Conservation (phyloP, 2,888 invertebrate species). For the Acanthopleura granulata region DNA sequence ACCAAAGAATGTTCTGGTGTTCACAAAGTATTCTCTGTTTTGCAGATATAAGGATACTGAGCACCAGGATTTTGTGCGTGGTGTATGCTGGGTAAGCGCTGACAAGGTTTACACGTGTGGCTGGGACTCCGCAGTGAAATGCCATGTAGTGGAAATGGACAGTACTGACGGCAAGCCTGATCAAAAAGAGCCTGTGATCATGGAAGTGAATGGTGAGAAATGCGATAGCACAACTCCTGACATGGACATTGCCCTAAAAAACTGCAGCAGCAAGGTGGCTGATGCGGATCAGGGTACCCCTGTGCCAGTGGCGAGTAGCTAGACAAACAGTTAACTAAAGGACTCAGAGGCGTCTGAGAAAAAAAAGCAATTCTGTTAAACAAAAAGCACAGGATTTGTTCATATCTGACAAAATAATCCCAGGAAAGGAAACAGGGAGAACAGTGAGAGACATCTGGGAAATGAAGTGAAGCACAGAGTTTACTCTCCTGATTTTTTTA, state of each 20-base stretch:
- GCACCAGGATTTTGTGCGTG: constrained; percentile 74
- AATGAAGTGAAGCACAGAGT: too few species aligned
- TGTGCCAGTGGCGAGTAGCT: constrained; percentile 4
- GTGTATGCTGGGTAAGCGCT: constrained; percentile 73
- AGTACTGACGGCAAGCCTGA: background rate
- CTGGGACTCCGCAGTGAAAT: constrained; percentile 71
- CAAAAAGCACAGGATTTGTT: too few species aligned
- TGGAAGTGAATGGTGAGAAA: constrained; percentile 28
- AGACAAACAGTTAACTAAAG: background rate
- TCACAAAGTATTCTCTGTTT: constrained; percentile 24
- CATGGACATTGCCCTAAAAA: background rate
- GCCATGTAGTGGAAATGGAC: constrained; percentile 21
- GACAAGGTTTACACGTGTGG: constrained; percentile 74
- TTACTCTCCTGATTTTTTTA: too few species aligned
- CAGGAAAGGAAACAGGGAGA: too few species aligned
- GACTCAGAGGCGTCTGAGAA: too few species aligned
- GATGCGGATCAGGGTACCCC: background rate
- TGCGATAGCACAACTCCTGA: constrained; percentile 5
- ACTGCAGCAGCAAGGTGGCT: background rate
- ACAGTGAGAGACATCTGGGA: too few species aligned
- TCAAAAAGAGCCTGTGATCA: constrained; percentile 19
- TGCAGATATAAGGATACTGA: constrained; percentile 70
- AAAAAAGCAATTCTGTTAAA: too few species aligned
- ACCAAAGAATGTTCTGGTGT: background rate
- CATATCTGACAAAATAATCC: too few species aligned